Evolutionary conservation across 2,797 vertebrate genomes (phyloP).

Genomic region (Poeciliopsis turneri): DNA sequence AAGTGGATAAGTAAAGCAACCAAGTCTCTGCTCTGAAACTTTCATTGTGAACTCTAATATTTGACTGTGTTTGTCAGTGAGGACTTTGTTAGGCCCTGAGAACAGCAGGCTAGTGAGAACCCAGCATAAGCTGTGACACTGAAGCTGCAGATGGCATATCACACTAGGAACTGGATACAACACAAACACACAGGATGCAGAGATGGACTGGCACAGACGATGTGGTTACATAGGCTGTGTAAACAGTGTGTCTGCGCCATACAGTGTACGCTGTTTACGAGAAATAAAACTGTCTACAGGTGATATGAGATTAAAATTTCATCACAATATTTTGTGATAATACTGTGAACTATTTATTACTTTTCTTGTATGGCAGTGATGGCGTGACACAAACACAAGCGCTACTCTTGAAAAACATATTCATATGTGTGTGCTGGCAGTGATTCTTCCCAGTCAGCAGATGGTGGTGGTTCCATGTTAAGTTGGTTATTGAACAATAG

Average conservation of each 20-base stretch:
- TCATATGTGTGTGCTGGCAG: too few species aligned
- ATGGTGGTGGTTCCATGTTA: too few species aligned
- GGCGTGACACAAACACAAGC: too few species aligned
- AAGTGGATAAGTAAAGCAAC: slow-evolving; percentile 54
- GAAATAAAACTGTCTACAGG: too few species aligned
- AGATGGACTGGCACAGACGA: slow-evolving; percentile 54
- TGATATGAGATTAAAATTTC: too few species aligned
- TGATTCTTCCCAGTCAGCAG: too few species aligned
- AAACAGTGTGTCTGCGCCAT: background rate
- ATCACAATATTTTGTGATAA: too few species aligned
- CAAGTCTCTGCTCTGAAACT: slow-evolving; percentile 46
- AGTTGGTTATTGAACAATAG: too few species aligned
- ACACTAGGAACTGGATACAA: slow-evolving; percentile 70
- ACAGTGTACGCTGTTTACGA: background rate
- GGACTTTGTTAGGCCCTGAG: slow-evolving; percentile 72
- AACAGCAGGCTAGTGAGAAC: slow-evolving; percentile 76
- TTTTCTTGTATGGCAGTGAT: too few species aligned
- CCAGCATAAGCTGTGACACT: slow-evolving; percentile 66
- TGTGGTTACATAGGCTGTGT: slow-evolving; percentile 58
- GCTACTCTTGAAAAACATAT: too few species aligned
- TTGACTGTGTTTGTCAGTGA: slow-evolving; percentile 58
- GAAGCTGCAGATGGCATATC: slow-evolving; percentile 69
- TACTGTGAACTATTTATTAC: too few species aligned
- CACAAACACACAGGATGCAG: slow-evolving; percentile 68
- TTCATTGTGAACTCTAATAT: slow-evolving; percentile 47